These are phyloP conservation scores for Apoda limacodes DNA, from an alignment of 2,888 invertebrate species.

Conservation along the genomic window DNA sequence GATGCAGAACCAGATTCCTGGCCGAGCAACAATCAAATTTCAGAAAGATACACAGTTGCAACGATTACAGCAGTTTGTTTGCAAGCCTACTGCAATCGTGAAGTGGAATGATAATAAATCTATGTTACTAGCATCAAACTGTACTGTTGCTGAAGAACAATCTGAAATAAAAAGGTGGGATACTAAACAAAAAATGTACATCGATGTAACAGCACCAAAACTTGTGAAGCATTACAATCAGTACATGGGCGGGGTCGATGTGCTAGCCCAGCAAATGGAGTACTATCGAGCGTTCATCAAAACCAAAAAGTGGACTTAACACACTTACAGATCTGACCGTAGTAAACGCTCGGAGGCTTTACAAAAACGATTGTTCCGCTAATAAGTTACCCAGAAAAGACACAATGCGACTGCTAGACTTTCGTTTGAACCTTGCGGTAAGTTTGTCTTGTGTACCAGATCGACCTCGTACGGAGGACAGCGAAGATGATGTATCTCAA, in stretches of 20 bases:
- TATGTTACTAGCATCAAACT: conserved; percentile 12
- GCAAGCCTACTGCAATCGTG: conserved; percentile 7
- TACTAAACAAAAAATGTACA: conserved; percentile 5
- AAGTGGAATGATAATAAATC: conserved; percentile 6
- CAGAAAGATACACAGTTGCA: conserved; percentile 17
- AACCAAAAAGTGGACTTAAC: conserved; percentile 27
- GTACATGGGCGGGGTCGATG: conserved; percentile 12
- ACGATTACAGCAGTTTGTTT: conserved; percentile 14
- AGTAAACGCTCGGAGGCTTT: conserved; percentile 22
- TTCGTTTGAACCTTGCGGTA: conserved; percentile 16
- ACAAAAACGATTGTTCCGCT: conserved; percentile 7
- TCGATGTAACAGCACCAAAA: conserved; percentile 8
- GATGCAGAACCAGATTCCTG: conserved; percentile 20
- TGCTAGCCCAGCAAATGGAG: conserved; percentile 17
- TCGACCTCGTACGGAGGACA: conserved; percentile 2
- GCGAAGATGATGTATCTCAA: conserved; percentile 3
- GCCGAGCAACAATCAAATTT: conserved; percentile 13
- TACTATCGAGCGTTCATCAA: conserved; percentile 25
- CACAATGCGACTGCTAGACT: conserved; percentile 10
- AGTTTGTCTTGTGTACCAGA: conserved; percentile 8
- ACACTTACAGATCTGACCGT: conserved; percentile 24
- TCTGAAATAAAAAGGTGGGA: conserved; percentile 6
- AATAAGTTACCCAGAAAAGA: conserved; percentile 9
- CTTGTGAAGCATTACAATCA: conserved; percentile 7
- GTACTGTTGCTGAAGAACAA: conserved; percentile 7